Base-by-base conservation (phyloP, 2,113 vertebrate genomes). In the Pygoscelis antarcticus region DNA sequence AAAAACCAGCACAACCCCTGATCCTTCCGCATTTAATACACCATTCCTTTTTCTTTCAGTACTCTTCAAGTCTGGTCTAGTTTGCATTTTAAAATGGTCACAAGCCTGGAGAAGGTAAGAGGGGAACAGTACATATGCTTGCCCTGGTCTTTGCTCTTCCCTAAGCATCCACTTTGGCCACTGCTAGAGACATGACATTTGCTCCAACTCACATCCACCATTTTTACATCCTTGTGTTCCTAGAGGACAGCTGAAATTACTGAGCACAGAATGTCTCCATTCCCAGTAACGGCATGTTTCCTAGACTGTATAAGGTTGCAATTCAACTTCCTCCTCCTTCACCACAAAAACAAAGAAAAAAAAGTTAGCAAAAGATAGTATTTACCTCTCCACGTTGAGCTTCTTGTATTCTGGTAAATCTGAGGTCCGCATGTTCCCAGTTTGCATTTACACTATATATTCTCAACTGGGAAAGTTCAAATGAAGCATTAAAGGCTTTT, bases 401-500 rank as follows among this genome's bases (percentile, higher is more conserved):
- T 98, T 99, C 99, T 91, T 98, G 99, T 97, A 99, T 99, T 87
- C 99, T 99, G 66, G 99, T 99, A 97, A 98, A 99, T 40, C 98
- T 98, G 96, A 99, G 98, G 97, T 99, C 99, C 75, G 98, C 98
- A 76, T 98, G 97, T 77, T 98, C 98, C 99, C 99, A 99, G 97
- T 99, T 99, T 97, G 99, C 98, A 98, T 99, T 99, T 93, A 99
- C 99, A 86, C 99, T 99, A 97, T 99, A 99, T 96, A 99, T 99
- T 96, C 99, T 99, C 94, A 99, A 98, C 98, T 99, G 99, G 64
- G 99, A 99, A 94, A 99, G 99, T 98, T 99, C 99, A 93, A 99
- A 99, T 60, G 99, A 99, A 75, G 99, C 99, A 93, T 99, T 99
- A 96, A 99, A 99, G 88, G 99, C 99, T 98, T 99, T 99, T 95